Evolutionary conservation across 1,140 invertebrate species (phyloP), one percentile per base, ranked within the genome.

Genomic region (Cydia amplana): DNA sequence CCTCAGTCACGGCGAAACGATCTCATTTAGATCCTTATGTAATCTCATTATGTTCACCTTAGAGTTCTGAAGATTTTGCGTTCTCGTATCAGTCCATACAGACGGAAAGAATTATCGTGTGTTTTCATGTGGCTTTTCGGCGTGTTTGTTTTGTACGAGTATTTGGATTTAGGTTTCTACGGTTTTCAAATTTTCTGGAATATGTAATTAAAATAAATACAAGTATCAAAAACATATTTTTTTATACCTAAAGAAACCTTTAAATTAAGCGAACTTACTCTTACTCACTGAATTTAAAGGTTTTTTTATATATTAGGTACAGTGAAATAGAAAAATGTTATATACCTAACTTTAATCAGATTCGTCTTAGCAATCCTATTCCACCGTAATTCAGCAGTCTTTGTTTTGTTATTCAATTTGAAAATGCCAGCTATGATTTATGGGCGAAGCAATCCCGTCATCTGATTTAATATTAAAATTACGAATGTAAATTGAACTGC

Each of bases 381-480:
- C 5, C 6, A 20, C n/a, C 10, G 20, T 60, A 60, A 60, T 60
- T 23, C 55, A 60, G 55, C 16, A 60, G 23, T 10, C 7, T 60
- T 23, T 60, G 20, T 60, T 60, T 20, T 60, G 55, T 60, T 60
- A 60, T 60, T 60, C 20, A 60, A 60, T 60, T 60, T 60, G 55
- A 60, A 55, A 64, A 65, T 65, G 28, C 63, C 23, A 32, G 12
- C 28, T 70, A 70, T 70, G 65, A 70, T 40, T 70, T 70, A 70
- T 36, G 32, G 36, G 28, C n/a, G n/a, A 67, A 70, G 28, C 65
- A 70, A 70, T 70, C 28, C 28, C 65, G 32, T 36, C 25, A 70
- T 23, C 65, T 70, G 28, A 70, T 70, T 36, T 36, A 70, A 70
- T 70, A 70, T 70, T 70, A 70, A 70, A 43, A 70, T 70, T 70